Base-by-base conservation (phyloP, 2,888 invertebrate species). In the Caenorhabditis japonica region DNA sequence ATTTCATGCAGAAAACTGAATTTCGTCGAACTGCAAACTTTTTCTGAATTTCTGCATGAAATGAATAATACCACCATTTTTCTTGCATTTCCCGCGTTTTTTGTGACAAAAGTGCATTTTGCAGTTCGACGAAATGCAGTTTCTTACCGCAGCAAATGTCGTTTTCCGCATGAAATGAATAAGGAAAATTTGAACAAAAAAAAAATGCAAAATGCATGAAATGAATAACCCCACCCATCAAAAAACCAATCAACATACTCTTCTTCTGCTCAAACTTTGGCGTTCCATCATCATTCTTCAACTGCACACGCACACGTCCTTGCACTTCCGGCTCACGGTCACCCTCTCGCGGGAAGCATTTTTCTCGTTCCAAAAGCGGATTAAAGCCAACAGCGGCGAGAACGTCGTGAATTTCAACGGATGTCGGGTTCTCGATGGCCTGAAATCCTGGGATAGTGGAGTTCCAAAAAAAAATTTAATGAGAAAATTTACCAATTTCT, bases 401-500 rank as follows among this genome's bases (percentile, higher is more conserved):
- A 1, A 97, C 95, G 90, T 97, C 97, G 76, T 93, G 91, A 74
- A 99, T 97, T 90, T 99, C 99, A 84, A 93, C 92, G 88, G 93
- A 93, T 0, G 94, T 94, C 13, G 99, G 99, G 89, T 96, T 95
- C 83, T 97, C 95, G 0, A 97, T 93, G 88, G 94, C 94, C 90
- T 91, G 81, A 7, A 30, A 7, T 30, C 30, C 10, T 30, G 30
- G 30, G 30, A 30, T 30, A n/a, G n/a, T n/a, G n/a, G n/a, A n/a
- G n/a, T n/a, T n/a, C n/a, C n/a, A n/a, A n/a, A n/a, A n/a, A 23
- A 87, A 61, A 43, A 25, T 25, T 23, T 8, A 17, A 27, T 13
- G 34, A 44, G 17, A 21, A 55, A 36, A 33, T 68, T 56, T 30
- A 90, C 91, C 88, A 92, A 92, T 1, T 92, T 91, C 89, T 94